Evolutionary conservation across 1,140 invertebrate genomes (phyloP).

Genomic region (Drosophila willistoni): DNA sequence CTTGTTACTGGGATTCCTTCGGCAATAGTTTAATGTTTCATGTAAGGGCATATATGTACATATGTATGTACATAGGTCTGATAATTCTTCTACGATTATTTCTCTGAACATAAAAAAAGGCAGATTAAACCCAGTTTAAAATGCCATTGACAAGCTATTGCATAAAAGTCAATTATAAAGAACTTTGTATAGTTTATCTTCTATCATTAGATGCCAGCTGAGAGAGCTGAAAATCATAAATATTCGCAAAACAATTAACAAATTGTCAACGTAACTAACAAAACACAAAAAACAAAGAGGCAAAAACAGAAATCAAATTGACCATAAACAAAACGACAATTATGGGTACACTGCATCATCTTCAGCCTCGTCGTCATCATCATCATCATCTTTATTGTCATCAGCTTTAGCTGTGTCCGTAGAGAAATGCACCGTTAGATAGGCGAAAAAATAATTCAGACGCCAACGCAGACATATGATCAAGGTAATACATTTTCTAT

Average conservation of each 20-base stretch:
- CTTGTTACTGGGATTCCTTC: too few relatives aligned
- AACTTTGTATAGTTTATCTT: not conserved
- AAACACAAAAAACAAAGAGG: not conserved
- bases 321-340: constrained; percentile 53
- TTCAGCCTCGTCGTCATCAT: not conserved
- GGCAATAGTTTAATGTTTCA: too few relatives aligned
- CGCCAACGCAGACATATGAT: constrained; percentile 45
- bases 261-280: constrained; percentile 37
- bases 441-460: constrained; percentile 22
- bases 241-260: constrained; percentile 41
- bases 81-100: too few relatives aligned
- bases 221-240: constrained; percentile 20
- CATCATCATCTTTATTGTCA: not conserved
- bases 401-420: not conserved
- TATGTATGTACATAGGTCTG: too few relatives aligned
- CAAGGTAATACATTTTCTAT: constrained; percentile 60
- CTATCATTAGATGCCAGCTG: not conserved
- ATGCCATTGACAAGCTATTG: not conserved
- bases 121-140: not conserved
- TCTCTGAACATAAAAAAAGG: too few relatives aligned
- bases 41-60: too few relatives aligned
- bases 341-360: constrained; percentile 45
- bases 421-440: constrained; percentile 47
- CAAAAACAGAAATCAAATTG: constrained; percentile 17
- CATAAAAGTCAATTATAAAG: not conserved